These are phyloP conservation scores for Lepus townsendii DNA, from an alignment of 2,797 vertebrate genomes.

Conservation along the genomic window DNA sequence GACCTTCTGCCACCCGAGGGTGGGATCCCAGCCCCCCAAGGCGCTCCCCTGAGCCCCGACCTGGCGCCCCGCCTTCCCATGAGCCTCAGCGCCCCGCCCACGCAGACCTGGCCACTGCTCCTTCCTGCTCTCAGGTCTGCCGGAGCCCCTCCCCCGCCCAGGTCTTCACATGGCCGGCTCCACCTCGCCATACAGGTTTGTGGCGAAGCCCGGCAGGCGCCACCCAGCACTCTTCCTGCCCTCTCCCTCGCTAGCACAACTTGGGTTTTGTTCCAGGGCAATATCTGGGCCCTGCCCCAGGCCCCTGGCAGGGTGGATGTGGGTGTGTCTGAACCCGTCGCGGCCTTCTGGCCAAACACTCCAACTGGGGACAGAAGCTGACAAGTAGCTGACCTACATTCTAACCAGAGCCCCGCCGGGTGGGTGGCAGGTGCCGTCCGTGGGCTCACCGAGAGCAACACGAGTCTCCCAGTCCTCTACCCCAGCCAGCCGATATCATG, in stretches of 20 bases:
- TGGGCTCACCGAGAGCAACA: background rate
- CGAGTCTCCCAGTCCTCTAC: background rate
- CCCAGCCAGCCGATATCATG: background rate
- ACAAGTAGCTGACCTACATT: background rate
- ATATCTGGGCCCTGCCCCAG: background rate
- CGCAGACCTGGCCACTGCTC: background rate
- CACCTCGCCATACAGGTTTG: conserved; percentile 69
- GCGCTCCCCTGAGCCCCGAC: too few species aligned
- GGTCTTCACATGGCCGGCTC: background rate
- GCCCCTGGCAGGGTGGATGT: conserved; percentile 39
- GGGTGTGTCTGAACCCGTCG: conserved; percentile 28
- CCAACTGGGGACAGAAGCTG: background rate
- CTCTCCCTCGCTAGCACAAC: conserved; percentile 60
- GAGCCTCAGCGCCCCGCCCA: accelerated
- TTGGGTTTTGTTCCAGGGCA: conserved; percentile 68
- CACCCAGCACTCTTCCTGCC: conserved; percentile 48
- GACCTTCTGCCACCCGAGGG: background rate
- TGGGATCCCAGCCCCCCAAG: background rate
- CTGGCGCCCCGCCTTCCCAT: background rate
- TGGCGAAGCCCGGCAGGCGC: background rate
- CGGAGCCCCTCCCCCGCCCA: background rate
- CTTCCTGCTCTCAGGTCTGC: background rate
- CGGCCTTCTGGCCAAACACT: conserved; percentile 8
- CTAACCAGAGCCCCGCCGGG: background rate
- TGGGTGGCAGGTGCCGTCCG: background rate